Conservation (phyloP, 2,113 vertebrate species). For the Clupea harengus region DNA sequence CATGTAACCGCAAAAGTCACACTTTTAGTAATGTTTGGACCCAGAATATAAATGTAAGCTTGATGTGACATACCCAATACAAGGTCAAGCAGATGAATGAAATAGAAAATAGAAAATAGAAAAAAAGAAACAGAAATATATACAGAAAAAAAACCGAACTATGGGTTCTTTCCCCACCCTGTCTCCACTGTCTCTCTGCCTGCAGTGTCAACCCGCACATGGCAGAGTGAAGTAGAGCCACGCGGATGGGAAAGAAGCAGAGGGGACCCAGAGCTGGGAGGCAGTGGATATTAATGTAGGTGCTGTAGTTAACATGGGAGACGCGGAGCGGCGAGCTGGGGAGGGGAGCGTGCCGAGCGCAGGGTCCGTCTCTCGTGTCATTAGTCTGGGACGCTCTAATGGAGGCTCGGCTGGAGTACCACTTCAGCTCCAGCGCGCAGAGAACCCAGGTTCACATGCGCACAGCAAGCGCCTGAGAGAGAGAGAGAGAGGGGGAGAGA, state of each 20-base stretch:
- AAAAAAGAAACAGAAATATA: neutral
- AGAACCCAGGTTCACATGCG: slow-evolving; percentile 40
- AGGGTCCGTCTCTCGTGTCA: slow-evolving; percentile 72
- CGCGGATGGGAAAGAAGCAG: neutral
- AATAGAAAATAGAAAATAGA: neutral
- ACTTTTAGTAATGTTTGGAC: neutral
- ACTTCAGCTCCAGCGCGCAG: slow-evolving; percentile 62
- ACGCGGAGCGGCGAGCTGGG: slow-evolving; percentile 28
- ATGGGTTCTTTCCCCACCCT: neutral
- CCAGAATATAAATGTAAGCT: neutral
- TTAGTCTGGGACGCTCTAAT: slow-evolving; percentile 75
- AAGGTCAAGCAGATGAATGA: neutral
- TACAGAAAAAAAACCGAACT: neutral
- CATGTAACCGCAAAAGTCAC: neutral
- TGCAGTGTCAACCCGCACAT: neutral
- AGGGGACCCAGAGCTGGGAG: neutral
- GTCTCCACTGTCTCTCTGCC: neutral
- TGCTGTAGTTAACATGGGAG: slow-evolving; percentile 44
- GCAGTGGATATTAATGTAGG: slow-evolving; percentile 5
- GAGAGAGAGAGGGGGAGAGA: slow-evolving; percentile 23
- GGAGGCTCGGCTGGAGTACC: slow-evolving; percentile 70
- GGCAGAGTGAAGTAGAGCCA: neutral
- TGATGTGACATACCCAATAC: neutral
- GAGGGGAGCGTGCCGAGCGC: slow-evolving; percentile 23
- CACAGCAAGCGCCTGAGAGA: slow-evolving; percentile 46